Conservation (phyloP, 2,797 vertebrate species). For the Hydrocynus forskahlii region DNA sequence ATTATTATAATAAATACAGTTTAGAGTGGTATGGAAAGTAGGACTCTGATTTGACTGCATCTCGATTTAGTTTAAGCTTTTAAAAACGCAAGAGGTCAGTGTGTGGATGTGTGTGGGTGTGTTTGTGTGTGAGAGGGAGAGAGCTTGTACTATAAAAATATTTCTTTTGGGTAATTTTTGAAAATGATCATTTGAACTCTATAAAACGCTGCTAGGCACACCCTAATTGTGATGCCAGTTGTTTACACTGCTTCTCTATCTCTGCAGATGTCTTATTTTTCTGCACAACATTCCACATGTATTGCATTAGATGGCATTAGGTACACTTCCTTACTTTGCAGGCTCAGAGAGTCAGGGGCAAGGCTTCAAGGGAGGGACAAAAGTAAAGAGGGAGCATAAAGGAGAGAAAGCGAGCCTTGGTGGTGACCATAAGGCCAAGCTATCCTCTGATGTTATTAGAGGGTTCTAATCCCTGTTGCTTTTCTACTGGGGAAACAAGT, state of each 20-base stretch:
- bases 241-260: neutral
- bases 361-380: neutral
- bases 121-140: too few species aligned
- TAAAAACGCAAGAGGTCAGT: too few species aligned
- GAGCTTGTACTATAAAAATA: too few species aligned
- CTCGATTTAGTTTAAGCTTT: too few species aligned
- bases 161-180: too few species aligned
- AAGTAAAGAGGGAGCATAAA: neutral
- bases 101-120: too few species aligned
- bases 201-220: too few species aligned
- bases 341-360: neutral
- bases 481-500: slow-evolving; percentile 36
- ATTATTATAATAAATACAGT: too few species aligned
- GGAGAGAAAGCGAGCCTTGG: slow-evolving; percentile 18
- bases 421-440: slow-evolving; percentile 63
- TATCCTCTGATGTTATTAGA: slow-evolving; percentile 65
- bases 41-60: too few species aligned
- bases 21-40: too few species aligned
- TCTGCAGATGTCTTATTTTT: neutral
- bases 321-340: neutral
- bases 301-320: neutral
- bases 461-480: slow-evolving; percentile 57
- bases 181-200: too few species aligned
- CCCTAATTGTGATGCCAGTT: too few species aligned
- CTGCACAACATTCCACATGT: neutral